A percentile compares a stretch with the other conserved stretches of the same genome.
phyloP scores from a whole-genome alignment of 2,113 vertebrate species.

The Xiphophorus maculatus region DNA sequence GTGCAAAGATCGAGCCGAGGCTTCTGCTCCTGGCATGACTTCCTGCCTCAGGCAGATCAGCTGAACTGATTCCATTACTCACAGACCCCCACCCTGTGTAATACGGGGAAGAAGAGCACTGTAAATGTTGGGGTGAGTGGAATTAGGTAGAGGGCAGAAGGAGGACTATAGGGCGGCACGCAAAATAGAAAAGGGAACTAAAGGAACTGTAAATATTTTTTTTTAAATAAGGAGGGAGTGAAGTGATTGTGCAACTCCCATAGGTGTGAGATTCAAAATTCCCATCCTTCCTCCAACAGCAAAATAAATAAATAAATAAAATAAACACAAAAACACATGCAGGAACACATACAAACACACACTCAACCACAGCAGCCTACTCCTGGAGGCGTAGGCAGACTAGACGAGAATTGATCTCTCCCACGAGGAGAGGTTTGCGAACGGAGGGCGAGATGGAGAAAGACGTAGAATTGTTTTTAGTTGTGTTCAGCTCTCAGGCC shows the following conservation, averaged over 20 bases:
- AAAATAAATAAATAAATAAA: slow-evolving; percentile 15
- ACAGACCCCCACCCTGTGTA: slow-evolving; percentile 64
- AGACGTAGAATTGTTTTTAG: slow-evolving; percentile 71
- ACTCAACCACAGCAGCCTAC: slow-evolving; percentile 65
- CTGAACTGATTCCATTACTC: slow-evolving; percentile 75
- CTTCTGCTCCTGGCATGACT: slow-evolving; percentile 73
- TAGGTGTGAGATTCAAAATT: slow-evolving; percentile 55
- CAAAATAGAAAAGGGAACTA: slow-evolving; percentile 3
- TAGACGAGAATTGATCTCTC: slow-evolving; percentile 82
- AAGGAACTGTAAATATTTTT: slow-evolving; percentile 27
- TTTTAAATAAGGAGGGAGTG: slow-evolving; percentile 50
- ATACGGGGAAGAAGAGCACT: slow-evolving; percentile 47
- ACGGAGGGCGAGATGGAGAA: slow-evolving; percentile 41
- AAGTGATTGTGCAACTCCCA: slow-evolving; percentile 36
- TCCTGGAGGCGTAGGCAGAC: slow-evolving; percentile 79
- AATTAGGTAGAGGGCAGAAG: slow-evolving; percentile 58
- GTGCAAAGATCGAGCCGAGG: slow-evolving; percentile 36
- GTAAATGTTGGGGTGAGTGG: slow-evolving; percentile 2
- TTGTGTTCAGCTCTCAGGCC: slow-evolving; percentile 68
- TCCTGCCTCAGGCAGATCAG: slow-evolving; percentile 71
- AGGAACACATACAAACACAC: slow-evolving; percentile 48
- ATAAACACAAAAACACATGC: slow-evolving; percentile 35
- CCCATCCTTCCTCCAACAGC: slow-evolving; percentile 56
- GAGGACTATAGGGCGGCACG: slow-evolving; percentile 29
- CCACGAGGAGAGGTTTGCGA: slow-evolving; percentile 70